Evolutionary conservation across 2,888 invertebrate species (phyloP).

Genomic region (Timema podura): DNA sequence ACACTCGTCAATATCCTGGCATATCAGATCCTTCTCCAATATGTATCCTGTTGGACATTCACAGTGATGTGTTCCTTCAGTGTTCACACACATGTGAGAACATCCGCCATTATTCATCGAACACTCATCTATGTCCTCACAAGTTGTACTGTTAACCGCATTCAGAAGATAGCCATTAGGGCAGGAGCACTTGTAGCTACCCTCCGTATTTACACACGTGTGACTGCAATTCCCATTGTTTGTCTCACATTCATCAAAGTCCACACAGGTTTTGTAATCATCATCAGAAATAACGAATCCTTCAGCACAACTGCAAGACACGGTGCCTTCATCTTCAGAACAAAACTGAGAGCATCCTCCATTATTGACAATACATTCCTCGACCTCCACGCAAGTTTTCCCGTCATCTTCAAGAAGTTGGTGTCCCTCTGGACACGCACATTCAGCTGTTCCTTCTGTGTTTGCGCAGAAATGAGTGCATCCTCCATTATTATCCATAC

Average conservation of each 20-base stretch:
- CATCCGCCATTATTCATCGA: conserved; percentile 45
- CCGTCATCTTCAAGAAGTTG: conserved; percentile 47
- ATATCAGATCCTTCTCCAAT: conserved; percentile 32
- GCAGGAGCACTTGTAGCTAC: conserved; percentile 58
- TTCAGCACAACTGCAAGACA: conserved; percentile 48
- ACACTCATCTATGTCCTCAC: conserved; percentile 37
- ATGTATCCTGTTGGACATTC: conserved; percentile 41
- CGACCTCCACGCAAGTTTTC: conserved; percentile 34
- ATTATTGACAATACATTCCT: conserved; percentile 47
- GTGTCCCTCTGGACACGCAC: conserved; percentile 48
- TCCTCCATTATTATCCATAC: conserved; percentile 51
- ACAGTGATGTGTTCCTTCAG: conserved; percentile 39
- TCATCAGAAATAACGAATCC: conserved; percentile 36
- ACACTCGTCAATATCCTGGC: conserved; percentile 44
- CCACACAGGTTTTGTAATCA: conserved; percentile 41
- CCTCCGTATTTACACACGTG: conserved; percentile 48
- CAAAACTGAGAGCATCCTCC: conserved; percentile 56
- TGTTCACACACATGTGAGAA: conserved; percentile 44
- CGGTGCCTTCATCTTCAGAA: conserved; percentile 45
- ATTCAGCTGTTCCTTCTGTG: conserved; percentile 42
- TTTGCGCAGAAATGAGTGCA: conserved; percentile 49
- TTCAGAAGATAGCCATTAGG: conserved; percentile 45
- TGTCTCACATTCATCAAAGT: conserved; percentile 45
- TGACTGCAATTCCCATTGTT: conserved; percentile 49
- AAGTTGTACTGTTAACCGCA: conserved; percentile 41